Conservation (phyloP, 2,113 vertebrate species). For the Dipodomys spectabilis region DNA sequence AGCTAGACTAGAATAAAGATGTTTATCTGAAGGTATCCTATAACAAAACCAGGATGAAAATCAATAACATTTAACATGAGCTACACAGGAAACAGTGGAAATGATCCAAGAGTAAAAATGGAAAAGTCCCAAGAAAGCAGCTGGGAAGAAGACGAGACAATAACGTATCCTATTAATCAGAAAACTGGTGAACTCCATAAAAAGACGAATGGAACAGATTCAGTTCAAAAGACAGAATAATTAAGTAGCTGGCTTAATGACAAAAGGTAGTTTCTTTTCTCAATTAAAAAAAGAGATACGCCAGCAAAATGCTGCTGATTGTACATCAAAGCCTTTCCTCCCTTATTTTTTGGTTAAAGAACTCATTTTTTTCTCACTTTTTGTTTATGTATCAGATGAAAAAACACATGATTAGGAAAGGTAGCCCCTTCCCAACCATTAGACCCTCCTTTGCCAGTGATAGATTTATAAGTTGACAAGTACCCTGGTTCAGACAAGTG, state of each 20-base stretch:
- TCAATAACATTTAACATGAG: constrained; percentile 24
- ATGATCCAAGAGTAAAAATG: constrained; percentile 34
- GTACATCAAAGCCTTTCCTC: background rate
- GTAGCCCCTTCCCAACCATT: background rate
- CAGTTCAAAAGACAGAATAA: constrained; percentile 64
- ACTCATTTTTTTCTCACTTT: background rate
- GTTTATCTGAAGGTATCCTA: constrained; percentile 41
- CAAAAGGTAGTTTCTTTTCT: constrained; percentile 46
- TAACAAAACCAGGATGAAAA: constrained; percentile 56
- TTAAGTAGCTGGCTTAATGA: constrained; percentile 53
- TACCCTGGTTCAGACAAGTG: background rate
- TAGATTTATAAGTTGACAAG: background rate
- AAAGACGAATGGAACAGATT: constrained; percentile 55
- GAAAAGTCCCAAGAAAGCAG: constrained; percentile 50
- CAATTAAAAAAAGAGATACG: background rate
- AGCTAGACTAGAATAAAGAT: constrained; percentile 34
- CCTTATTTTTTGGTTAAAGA: background rate
- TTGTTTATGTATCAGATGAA: background rate
- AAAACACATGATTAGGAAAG: background rate
- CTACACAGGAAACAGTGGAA: constrained; percentile 40
- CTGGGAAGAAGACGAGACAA: constrained; percentile 48
- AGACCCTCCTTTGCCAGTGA: background rate
- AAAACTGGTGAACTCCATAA: constrained; percentile 60
- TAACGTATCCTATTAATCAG: constrained; percentile 59
- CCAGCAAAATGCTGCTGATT: background rate